Evolutionary conservation across 2,888 invertebrate genomes (phyloP), one percentile per base, ranked within the genome.

Genomic region (Eupithecia dodoneata): DNA sequence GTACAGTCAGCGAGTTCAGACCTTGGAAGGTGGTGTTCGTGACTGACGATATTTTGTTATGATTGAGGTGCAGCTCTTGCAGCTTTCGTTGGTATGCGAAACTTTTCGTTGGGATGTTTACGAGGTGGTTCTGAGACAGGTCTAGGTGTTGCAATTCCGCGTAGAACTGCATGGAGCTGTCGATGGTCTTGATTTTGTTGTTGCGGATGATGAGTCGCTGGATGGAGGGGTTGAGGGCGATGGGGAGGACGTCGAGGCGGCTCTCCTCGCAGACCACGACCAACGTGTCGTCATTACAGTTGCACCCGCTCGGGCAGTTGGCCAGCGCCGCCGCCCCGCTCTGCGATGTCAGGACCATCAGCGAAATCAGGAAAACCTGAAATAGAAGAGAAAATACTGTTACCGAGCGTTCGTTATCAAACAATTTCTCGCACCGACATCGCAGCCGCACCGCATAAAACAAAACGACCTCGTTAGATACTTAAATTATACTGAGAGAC

Each of bases 151-250:
- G 97, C n/a, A 98, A 95, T 84, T 98, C 98, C 0, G 97, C 96
- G 92, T 98, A 98, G 93, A 98, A 98, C 89, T 98, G 97, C 92
- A 98, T 97, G 44, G 98, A 98, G 72, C 98, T 98, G 91, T 98
- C 98, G 83, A 98, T 97, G 18, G 97, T 98, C 90, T 98, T 98
- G 86, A 98, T 98, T 87, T 97, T 97, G 91, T 98, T 98, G 91
- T 97, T 97, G 86, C 97, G 97, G 80, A 98, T 96, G 84, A 98
- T 97, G 85, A 98, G 96, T 75, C 98, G 96, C 89, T 98, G 97
- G 81, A 98, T 98, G 85, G 98, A 97, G 65, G 99, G 99, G 94
- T 99, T 99, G 81, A 99, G 95, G 3, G 98, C 98, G 86, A 98
- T 98, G 79, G 98, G 98, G 80, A 99, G 96, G 75, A 98, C 98